A percentile compares a stretch with the other conserved stretches of the same genome.
Evolutionary conservation across 2,113 vertebrate species (phyloP).

Genomic region (Pica pica): DNA sequence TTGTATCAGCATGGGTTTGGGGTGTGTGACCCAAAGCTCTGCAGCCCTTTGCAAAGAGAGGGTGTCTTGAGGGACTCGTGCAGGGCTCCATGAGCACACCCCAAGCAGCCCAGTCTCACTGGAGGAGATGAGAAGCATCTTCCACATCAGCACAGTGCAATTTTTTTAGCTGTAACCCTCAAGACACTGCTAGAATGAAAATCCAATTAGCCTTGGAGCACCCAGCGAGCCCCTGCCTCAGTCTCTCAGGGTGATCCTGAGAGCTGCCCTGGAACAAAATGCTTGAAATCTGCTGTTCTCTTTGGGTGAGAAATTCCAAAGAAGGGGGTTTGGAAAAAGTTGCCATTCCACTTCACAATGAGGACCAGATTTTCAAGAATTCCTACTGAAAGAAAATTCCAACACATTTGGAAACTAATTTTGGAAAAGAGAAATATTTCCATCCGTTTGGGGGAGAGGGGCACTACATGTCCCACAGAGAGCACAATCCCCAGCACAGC

Average conservation of each 20-base stretch:
- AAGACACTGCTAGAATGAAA: neutral
- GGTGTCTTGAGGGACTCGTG: neutral
- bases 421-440: slow-evolving; percentile 38
- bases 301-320: neutral
- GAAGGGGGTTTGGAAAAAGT: neutral
- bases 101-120: neutral
- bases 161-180: neutral
- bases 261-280: neutral
- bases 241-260: neutral
- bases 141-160: neutral
- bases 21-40: neutral
- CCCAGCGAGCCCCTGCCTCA: accelerated
- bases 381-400: slow-evolving; percentile 36
- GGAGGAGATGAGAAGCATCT: neutral
- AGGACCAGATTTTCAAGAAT: slow-evolving; percentile 52
- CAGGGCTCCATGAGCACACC: neutral
- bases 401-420: slow-evolving; percentile 34
- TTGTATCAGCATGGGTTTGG: neutral
- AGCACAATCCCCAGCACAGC: neutral
- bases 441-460: neutral
- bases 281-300: neutral
- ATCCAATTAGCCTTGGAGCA: neutral
- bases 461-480: neutral
- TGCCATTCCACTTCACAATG: neutral
- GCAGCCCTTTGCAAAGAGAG: neutral